These are phyloP conservation scores for Hippoglossus hippoglossus DNA, from an alignment of 2,797 vertebrate genomes.

Conservation along the genomic window DNA sequence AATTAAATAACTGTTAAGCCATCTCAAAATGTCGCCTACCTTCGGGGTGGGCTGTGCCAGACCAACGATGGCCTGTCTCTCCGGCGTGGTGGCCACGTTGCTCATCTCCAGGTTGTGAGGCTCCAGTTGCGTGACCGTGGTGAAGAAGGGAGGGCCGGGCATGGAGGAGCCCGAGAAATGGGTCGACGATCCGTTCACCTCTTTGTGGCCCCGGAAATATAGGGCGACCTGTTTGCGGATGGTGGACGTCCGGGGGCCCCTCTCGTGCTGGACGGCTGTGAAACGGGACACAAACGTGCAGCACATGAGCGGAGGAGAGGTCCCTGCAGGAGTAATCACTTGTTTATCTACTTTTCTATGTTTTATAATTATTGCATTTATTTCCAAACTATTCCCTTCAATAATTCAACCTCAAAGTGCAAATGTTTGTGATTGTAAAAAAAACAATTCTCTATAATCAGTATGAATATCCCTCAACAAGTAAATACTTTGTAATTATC, in stretches of 20 bases:
- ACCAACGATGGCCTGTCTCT: constrained; percentile 94
- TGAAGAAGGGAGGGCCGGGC: constrained; percentile 95
- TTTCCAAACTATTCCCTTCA: neutral
- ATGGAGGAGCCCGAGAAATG: constrained; percentile 92
- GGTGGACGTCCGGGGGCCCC: constrained; percentile 96
- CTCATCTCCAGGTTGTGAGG: constrained; percentile 94
- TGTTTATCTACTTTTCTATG: constrained; percentile 6
- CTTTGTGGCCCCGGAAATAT: constrained; percentile 98
- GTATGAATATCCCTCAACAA: neutral
- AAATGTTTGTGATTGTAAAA: neutral
- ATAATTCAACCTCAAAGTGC: neutral
- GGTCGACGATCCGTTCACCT: constrained; percentile 90
- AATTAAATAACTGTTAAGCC: neutral
- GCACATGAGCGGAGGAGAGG: constrained; percentile 29
- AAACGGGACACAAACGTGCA: constrained; percentile 20
- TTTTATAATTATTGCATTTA: neutral
- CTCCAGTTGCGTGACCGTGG: constrained; percentile 95
- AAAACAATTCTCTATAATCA: neutral
- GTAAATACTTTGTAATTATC: constrained; percentile 37
- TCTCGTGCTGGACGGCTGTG: constrained; percentile 96
- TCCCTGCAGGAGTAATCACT: constrained; percentile 1
- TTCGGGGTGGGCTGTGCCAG: constrained; percentile 98
- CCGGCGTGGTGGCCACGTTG: constrained; percentile 89
- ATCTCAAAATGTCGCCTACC: constrained; percentile 71
- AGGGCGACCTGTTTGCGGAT: constrained; percentile 99